Conservation (phyloP, 1,140 invertebrate genomes). For the Habropoda laboriosa region DNA sequence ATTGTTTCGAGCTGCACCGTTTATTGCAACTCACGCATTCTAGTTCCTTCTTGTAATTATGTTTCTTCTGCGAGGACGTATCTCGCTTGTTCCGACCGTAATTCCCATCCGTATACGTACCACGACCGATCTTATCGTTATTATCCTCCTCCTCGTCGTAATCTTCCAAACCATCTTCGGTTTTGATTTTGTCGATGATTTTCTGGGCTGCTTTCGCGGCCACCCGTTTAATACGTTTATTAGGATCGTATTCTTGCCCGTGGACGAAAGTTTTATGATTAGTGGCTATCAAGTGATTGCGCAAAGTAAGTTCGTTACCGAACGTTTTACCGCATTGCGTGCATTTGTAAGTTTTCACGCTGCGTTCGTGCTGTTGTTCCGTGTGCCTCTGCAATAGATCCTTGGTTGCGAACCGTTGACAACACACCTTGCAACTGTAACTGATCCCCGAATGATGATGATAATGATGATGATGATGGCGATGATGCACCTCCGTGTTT, state of each 20-base stretch:
- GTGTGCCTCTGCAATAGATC: conserved; percentile 72
- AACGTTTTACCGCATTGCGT: conserved; percentile 78
- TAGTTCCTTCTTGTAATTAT: conserved; percentile 62
- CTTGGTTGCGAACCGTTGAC: conserved; percentile 70
- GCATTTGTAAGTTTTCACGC: conserved; percentile 73
- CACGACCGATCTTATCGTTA: conserved; percentile 43
- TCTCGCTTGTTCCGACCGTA: conserved; percentile 49
- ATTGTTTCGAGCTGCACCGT: conserved; percentile 75
- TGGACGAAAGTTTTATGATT: conserved; percentile 77
- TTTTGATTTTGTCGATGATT: conserved; percentile 80
- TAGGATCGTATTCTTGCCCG: conserved; percentile 78
- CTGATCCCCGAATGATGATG: conserved; percentile 44
- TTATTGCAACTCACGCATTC: conserved; percentile 76
- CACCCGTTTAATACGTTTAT: conserved; percentile 78
- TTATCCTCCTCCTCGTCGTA: conserved; percentile 62
- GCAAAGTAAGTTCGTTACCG: conserved; percentile 76
- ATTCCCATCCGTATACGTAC: neutral
- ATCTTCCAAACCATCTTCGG: conserved; percentile 73
- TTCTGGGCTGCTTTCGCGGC: conserved; percentile 79
- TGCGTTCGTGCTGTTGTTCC: conserved; percentile 70
- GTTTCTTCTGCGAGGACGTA: conserved; percentile 54
- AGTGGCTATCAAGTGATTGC: conserved; percentile 79
- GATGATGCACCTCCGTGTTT: conserved; percentile 71
- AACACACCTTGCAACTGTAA: conserved; percentile 75
- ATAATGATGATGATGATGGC: no score